These are phyloP conservation scores for Gandaritis pyraliata DNA, from an alignment of 2,888 invertebrate genomes.

Conservation along the genomic window DNA sequence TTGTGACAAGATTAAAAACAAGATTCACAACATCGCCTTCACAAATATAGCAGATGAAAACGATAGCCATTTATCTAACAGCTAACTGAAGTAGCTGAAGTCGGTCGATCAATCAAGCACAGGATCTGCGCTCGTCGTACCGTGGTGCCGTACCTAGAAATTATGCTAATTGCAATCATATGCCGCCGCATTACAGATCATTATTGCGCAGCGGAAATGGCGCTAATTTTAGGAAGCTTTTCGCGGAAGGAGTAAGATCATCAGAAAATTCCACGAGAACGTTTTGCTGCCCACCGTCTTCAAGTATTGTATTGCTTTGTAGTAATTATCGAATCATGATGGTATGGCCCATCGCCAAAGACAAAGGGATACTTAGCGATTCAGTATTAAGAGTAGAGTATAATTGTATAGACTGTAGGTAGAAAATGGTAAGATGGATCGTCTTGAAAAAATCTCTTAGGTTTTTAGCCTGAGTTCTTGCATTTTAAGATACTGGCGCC, in stretches of 20 bases:
- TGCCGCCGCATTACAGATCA: constrained; percentile 54
- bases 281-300: not conserved
- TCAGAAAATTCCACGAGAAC: not conserved
- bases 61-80: constrained; percentile 49
- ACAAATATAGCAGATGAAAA: constrained; percentile 37
- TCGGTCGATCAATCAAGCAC: constrained; percentile 68
- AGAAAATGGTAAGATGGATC: too few relatives aligned
- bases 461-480: too few relatives aligned
- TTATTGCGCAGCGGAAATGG: constrained; percentile 60
- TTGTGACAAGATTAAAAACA: constrained; percentile 10
- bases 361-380: too few relatives aligned
- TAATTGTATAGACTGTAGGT: too few relatives aligned
- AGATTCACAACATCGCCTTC: constrained; percentile 26
- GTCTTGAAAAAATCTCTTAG: too few relatives aligned
- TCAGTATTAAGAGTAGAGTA: too few relatives aligned
- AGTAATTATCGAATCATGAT: not conserved
- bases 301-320: not conserved
- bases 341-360: not conserved
- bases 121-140: constrained; percentile 79
- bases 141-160: constrained; percentile 77
- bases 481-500: too few relatives aligned
- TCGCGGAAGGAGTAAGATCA: constrained; percentile 68
- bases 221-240: constrained; percentile 81
- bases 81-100: constrained; percentile 41
- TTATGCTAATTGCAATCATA: constrained; percentile 55